phyloP scores from a whole-genome alignment of 2,113 vertebrate genomes.

The Crocuta crocuta region DNA sequence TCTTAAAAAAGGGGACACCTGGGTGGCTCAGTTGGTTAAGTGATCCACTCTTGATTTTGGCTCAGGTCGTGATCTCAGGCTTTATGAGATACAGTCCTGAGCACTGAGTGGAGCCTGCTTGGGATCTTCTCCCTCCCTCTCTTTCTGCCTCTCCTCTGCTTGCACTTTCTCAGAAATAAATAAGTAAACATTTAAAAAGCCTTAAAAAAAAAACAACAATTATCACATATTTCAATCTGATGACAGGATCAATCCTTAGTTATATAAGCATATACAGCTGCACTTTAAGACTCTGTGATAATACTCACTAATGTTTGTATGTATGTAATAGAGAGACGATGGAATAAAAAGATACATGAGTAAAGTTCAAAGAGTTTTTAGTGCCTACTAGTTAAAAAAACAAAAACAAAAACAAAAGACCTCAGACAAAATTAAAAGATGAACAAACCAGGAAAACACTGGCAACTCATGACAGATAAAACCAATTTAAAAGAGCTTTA shows the following conservation, averaged over 20 bases:
- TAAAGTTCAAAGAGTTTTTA: not conserved
- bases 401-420: not conserved
- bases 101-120: too few relatives aligned
- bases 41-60: too few relatives aligned
- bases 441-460: not conserved
- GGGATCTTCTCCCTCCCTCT: too few relatives aligned
- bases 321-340: not conserved
- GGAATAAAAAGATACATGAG: not conserved
- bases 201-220: not conserved
- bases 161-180: too few relatives aligned
- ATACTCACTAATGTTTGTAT: not conserved
- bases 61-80: too few relatives aligned
- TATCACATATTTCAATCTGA: constrained; percentile 28
- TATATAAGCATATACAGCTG: not conserved
- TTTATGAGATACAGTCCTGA: too few relatives aligned
- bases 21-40: too few relatives aligned
- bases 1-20: not conserved
- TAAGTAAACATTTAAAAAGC: too few relatives aligned
- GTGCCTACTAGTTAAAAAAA: not conserved
- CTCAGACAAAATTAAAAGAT: not conserved
- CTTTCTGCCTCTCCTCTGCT: too few relatives aligned
- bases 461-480: not conserved
- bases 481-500: not conserved
- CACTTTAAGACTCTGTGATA: not conserved
- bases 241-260: not conserved